Percentiles rank a stretch among this genome's conserved stretches.
Evolutionary conservation across 1,140 invertebrate species (phyloP).

Genomic region (Bombyx mandarina): DNA sequence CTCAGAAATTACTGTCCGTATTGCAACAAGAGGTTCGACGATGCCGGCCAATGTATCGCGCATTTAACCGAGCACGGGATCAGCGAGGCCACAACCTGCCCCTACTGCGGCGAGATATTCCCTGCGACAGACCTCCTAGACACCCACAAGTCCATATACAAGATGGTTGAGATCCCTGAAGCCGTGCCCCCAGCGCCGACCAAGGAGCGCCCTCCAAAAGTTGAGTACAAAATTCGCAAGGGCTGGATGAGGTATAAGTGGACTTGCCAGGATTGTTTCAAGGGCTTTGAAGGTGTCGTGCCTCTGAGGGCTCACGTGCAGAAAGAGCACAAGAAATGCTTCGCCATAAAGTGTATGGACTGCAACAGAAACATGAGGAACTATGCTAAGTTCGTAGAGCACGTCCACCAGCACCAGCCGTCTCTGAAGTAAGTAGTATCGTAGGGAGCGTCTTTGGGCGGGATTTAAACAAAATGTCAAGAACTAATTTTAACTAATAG

Average conservation of each 20-base stretch:
- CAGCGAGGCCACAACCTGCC: neutral
- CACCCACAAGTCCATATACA: neutral
- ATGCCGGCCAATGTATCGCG: neutral
- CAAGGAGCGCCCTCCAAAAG: neutral
- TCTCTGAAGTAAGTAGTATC: neutral
- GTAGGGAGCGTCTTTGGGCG: neutral
- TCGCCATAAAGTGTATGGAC: constrained; percentile 1
- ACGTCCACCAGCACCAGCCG: neutral
- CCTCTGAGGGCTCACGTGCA: neutral
- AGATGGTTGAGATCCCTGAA: neutral
- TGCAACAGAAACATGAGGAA: neutral
- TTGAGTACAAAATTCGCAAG: neutral
- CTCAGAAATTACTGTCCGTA: neutral
- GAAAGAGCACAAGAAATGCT: constrained; percentile 1
- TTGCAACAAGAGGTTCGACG: constrained; percentile 1
- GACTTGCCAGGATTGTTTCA: neutral
- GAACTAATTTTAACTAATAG: neutral
- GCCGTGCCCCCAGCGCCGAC: neutral
- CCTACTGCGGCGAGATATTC: neutral
- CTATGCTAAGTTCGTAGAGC: neutral
- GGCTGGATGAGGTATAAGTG: constrained; percentile 1
- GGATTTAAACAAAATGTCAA: neutral
- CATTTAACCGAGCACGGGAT: neutral
- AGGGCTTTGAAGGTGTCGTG: neutral
- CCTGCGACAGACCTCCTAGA: neutral